Conservation (phyloP, 2,888 invertebrate genomes). For the Octonoba sinensis region DNA sequence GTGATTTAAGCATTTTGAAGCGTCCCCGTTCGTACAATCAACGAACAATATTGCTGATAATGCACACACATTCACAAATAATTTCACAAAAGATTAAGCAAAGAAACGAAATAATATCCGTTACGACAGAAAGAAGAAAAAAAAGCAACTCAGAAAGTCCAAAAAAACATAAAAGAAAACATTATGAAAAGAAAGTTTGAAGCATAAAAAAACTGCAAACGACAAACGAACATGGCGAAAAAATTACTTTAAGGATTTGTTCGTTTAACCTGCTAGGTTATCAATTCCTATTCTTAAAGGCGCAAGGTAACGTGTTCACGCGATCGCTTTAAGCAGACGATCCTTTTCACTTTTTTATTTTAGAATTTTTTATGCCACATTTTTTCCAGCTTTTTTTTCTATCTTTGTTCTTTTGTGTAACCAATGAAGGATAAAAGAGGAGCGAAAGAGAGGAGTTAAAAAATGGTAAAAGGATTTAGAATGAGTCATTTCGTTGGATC, state of each 20-base stretch:
- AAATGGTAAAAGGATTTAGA: slow-evolving; percentile 35
- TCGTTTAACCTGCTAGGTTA: slow-evolving; percentile 63
- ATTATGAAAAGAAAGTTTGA: slow-evolving; percentile 20
- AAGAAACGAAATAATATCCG: slow-evolving; percentile 60
- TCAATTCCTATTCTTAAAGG: slow-evolving; percentile 57
- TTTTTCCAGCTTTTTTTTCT: slow-evolving; percentile 29
- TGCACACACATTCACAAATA: slow-evolving; percentile 54
- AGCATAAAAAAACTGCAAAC: slow-evolving; percentile 32
- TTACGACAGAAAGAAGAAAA: slow-evolving; percentile 33
- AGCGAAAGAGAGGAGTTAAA: slow-evolving; percentile 1
- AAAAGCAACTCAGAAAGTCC: slow-evolving; percentile 4
- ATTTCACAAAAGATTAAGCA: slow-evolving; percentile 60
- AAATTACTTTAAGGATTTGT: slow-evolving; percentile 64
- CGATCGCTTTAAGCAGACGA: slow-evolving; percentile 49
- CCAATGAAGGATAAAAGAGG: slow-evolving; percentile 61
- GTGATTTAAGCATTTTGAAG: slow-evolving; percentile 1
- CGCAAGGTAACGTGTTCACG: slow-evolving; percentile 62
- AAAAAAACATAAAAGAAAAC: slow-evolving; percentile 8
- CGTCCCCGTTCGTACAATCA: not conserved
- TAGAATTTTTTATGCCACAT: slow-evolving; percentile 35
- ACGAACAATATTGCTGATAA: slow-evolving; percentile 16
- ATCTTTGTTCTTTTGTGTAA: slow-evolving; percentile 53
- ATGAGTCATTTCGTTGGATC: slow-evolving; percentile 56
- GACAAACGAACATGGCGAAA: slow-evolving; percentile 54
- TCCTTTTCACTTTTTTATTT: not conserved